Conservation (phyloP, 2,113 vertebrate species). For the Odocoileus hemionus region DNA sequence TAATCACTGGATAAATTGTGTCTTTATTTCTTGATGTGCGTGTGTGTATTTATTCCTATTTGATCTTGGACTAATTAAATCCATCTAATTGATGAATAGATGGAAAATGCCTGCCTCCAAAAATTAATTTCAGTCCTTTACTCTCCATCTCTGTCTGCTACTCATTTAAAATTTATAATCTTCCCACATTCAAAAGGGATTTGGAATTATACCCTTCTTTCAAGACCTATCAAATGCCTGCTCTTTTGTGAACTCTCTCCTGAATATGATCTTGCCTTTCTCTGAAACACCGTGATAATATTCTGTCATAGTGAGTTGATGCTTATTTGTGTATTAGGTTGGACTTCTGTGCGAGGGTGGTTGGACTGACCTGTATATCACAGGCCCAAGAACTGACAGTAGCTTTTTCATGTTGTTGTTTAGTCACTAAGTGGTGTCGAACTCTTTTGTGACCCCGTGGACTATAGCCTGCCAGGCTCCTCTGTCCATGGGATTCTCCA, state of each 20-base stretch:
- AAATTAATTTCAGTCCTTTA: constrained; percentile 35
- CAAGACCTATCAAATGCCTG: background rate
- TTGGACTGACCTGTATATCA: background rate
- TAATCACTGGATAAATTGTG: background rate
- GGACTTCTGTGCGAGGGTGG: background rate
- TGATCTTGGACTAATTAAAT: constrained; percentile 53
- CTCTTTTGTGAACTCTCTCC: background rate
- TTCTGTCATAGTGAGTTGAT: background rate
- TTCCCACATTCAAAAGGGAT: background rate
- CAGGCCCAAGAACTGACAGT: background rate
- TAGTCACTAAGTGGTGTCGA: background rate
- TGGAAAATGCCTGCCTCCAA: constrained; percentile 14
- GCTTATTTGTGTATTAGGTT: background rate
- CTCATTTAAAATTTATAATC: constrained; percentile 39
- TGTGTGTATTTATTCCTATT: constrained; percentile 19
- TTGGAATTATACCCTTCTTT: constrained; percentile 26
- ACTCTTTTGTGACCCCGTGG: background rate
- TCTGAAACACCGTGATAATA: background rate
- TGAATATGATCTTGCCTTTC: background rate
- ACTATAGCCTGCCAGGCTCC: background rate
- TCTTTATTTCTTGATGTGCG: constrained; percentile 20
- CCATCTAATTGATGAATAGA: constrained; percentile 35
- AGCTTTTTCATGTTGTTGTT: background rate
- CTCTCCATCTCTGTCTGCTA: constrained; percentile 26
- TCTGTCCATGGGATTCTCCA: background rate